These are phyloP conservation scores for Moxostoma hubbsi DNA, from an alignment of 2,797 vertebrate species.

Conservation along the genomic window DNA sequence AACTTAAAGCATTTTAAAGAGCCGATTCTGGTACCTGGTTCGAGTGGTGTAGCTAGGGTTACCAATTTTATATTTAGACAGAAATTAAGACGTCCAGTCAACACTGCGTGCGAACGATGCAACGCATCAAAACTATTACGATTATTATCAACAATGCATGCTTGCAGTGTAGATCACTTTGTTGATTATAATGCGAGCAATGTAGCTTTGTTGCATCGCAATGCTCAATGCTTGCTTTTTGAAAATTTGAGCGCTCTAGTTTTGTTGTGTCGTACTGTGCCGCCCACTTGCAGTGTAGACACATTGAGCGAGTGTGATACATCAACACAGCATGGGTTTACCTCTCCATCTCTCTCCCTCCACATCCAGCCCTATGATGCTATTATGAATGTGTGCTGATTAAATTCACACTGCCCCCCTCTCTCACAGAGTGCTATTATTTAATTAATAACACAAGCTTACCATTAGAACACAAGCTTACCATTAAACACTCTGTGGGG, in stretches of 20 bases:
- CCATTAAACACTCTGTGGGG: slow-evolving; percentile 42
- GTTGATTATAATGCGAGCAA: slow-evolving; percentile 10
- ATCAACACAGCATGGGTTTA: slow-evolving; percentile 6
- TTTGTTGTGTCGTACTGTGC: background rate
- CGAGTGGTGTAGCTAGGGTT: too few species aligned
- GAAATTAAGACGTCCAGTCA: background rate
- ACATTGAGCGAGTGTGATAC: background rate
- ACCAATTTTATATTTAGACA: too few species aligned
- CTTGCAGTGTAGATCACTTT: background rate
- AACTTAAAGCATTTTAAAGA: too few species aligned
- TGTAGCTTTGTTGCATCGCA: background rate
- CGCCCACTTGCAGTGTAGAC: background rate
- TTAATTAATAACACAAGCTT: slow-evolving; percentile 43
- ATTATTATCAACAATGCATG: background rate
- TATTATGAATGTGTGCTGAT: slow-evolving; percentile 40
- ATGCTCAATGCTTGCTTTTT: background rate
- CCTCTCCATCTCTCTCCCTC: slow-evolving; percentile 5
- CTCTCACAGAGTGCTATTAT: slow-evolving; percentile 47
- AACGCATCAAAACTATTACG: background rate
- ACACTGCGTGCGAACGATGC: background rate
- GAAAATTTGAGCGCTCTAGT: background rate
- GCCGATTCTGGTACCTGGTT: too few species aligned
- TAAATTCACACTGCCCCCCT: slow-evolving; percentile 26
- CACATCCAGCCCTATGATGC: slow-evolving; percentile 10
- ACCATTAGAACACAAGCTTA: slow-evolving; percentile 40